Evolutionary conservation across 2,113 vertebrate genomes (phyloP).

Genomic region (Eidolon helvum): DNA sequence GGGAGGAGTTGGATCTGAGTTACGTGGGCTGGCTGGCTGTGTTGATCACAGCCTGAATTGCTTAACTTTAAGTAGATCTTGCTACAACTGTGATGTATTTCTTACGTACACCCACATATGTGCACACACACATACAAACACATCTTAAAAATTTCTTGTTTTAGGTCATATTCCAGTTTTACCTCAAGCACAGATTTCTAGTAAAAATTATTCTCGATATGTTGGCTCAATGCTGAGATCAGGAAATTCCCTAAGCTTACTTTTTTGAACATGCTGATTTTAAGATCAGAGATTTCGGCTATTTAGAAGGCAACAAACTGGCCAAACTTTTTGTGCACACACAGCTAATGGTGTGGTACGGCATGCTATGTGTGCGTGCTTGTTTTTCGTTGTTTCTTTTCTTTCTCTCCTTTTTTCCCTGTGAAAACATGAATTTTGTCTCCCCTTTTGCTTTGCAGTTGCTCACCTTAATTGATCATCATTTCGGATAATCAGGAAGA

Average conservation of each 20-base stretch:
- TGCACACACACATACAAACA: background rate
- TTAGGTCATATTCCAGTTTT: constrained; percentile 28
- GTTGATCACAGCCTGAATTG: constrained; percentile 2
- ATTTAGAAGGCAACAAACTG: background rate
- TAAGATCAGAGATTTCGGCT: background rate
- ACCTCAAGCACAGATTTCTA: background rate
- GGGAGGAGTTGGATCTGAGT: background rate
- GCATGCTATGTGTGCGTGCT: rapidly evolving
- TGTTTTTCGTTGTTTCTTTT: background rate
- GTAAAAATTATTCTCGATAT: background rate
- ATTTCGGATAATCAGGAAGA: background rate
- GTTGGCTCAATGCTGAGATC: background rate
- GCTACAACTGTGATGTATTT: background rate
- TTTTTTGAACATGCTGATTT: background rate
- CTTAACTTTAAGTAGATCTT: background rate
- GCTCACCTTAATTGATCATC: constrained; percentile 10
- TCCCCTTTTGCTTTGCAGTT: background rate
- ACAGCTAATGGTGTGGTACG: background rate
- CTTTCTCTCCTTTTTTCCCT: background rate
- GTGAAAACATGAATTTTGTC: background rate
- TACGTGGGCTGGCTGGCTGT: background rate
- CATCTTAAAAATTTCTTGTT: background rate
- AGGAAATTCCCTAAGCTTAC: background rate
- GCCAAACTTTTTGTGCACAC: background rate
- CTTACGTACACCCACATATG: background rate